These are phyloP conservation scores for Andrena praecox DNA, from an alignment of 2,888 invertebrate species.

Conservation along the genomic window DNA sequence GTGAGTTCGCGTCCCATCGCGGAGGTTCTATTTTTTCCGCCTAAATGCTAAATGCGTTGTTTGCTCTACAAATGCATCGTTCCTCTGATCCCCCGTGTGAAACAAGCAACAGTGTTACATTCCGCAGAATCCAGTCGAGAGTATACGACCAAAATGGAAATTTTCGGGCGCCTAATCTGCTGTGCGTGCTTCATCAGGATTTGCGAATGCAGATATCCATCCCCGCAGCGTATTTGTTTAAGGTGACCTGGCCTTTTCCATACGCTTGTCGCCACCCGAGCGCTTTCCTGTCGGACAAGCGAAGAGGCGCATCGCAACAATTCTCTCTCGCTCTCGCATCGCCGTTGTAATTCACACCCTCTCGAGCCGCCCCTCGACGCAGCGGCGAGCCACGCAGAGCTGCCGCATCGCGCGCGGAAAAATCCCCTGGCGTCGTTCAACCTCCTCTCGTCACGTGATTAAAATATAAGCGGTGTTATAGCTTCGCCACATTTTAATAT, in stretches of 20 bases:
- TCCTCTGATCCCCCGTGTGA: too few relatives aligned
- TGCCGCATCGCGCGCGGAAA: slow-evolving; percentile 13
- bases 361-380: neutral
- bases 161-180: too few relatives aligned
- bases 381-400: slow-evolving; percentile 3
- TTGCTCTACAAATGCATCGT: too few relatives aligned
- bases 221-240: too few relatives aligned
- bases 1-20: too few relatives aligned
- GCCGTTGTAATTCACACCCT: slow-evolving; percentile 29
- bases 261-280: neutral
- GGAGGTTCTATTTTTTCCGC: too few relatives aligned
- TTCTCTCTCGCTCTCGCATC: neutral
- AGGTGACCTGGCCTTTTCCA: neutral
- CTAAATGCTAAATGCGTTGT: too few relatives aligned
- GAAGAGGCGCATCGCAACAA: slow-evolving; percentile 1
- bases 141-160: too few relatives aligned
- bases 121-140: too few relatives aligned
- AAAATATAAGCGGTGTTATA: slow-evolving; percentile 40
- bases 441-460: slow-evolving; percentile 39
- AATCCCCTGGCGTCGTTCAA: neutral
- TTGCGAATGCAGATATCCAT: too few relatives aligned
- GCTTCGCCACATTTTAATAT: slow-evolving; percentile 23
- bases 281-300: neutral
- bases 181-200: too few relatives aligned
- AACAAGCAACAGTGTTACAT: too few relatives aligned